Conservation (phyloP, 2,113 vertebrate genomes). For the Poeciliopsis occidentalis region DNA sequence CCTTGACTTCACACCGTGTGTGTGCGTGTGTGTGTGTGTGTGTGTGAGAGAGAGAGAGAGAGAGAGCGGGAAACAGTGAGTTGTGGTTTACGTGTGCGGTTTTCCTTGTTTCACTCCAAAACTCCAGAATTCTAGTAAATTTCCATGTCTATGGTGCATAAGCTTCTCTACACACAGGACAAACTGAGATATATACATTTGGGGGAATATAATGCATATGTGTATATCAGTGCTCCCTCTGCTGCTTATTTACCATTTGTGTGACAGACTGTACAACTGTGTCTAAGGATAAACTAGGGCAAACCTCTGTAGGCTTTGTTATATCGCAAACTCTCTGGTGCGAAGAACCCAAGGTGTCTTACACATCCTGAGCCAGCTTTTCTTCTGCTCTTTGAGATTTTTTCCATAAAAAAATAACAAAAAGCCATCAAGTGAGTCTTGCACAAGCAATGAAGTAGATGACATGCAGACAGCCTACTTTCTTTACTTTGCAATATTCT, state of each 20-base stretch:
- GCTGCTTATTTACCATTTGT: slow-evolving; percentile 70
- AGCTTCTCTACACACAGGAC: background rate
- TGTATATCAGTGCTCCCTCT: slow-evolving; percentile 46
- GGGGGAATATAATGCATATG: slow-evolving; percentile 7
- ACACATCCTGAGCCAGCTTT: slow-evolving; percentile 32
- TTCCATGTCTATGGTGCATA: slow-evolving; percentile 14
- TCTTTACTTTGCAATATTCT: background rate
- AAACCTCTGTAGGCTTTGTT: slow-evolving; percentile 69
- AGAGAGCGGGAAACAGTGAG: no score
- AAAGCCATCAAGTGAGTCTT: background rate
- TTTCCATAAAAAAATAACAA: background rate
- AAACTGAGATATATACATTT: background rate
- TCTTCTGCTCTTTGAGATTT: background rate
- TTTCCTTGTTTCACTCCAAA: background rate
- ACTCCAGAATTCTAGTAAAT: slow-evolving; percentile 1
- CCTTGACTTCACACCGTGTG: no score
- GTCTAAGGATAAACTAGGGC: slow-evolving; percentile 74
- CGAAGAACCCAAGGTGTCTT: slow-evolving; percentile 28
- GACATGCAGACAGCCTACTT: background rate
- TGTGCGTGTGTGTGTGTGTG: no score
- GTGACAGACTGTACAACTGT: slow-evolving; percentile 67
- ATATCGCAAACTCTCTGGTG: slow-evolving; percentile 61
- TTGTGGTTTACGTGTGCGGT: background rate
- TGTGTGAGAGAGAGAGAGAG: no score
- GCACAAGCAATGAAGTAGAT: background rate